These are phyloP conservation scores for Denticeps clupeoides DNA, from an alignment of 2,797 vertebrate species.

Conservation along the genomic window DNA sequence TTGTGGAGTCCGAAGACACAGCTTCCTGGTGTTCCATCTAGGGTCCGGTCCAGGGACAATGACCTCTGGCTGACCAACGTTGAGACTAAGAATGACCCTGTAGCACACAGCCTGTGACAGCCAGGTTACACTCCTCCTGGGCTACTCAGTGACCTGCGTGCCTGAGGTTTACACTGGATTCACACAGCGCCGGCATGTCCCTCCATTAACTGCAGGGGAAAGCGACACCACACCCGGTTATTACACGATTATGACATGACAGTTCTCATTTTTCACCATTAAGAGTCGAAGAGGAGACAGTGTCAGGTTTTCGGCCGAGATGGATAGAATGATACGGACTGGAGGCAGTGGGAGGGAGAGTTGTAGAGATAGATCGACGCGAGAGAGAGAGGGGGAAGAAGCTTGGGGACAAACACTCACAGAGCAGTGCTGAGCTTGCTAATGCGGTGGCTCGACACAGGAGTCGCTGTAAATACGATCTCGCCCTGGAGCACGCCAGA, in stretches of 20 bases:
- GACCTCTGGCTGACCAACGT: too few relatives aligned
- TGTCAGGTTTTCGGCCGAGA: conserved; percentile 34
- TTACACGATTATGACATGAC: conserved; percentile 63
- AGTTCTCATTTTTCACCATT: conserved; percentile 60
- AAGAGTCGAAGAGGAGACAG: conserved; percentile 37
- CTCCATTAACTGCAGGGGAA: conserved; percentile 58
- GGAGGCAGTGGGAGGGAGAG: conserved; percentile 21
- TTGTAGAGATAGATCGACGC: conserved; percentile 16
- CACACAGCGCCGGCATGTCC: conserved; percentile 44
- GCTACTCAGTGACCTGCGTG: conserved; percentile 22
- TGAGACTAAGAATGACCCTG: too few relatives aligned
- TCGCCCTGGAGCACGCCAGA: not conserved
- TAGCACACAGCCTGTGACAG: too few relatives aligned
- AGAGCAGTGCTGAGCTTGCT: conserved; percentile 35
- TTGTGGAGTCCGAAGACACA: conserved; percentile 26
- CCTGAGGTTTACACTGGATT: conserved; percentile 51
- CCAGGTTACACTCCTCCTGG: too few relatives aligned
- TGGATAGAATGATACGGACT: not conserved
- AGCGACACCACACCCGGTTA: conserved; percentile 53
- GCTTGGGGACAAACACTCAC: conserved; percentile 24
- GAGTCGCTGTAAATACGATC: conserved; percentile 19
- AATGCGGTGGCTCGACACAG: conserved; percentile 26
- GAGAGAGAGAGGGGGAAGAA: conserved; percentile 6
- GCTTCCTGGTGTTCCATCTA: conserved; percentile 8
- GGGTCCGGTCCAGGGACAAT: too few relatives aligned